Conservation (phyloP, 2,113 vertebrate genomes). For the Bostrychus sinensis region DNA sequence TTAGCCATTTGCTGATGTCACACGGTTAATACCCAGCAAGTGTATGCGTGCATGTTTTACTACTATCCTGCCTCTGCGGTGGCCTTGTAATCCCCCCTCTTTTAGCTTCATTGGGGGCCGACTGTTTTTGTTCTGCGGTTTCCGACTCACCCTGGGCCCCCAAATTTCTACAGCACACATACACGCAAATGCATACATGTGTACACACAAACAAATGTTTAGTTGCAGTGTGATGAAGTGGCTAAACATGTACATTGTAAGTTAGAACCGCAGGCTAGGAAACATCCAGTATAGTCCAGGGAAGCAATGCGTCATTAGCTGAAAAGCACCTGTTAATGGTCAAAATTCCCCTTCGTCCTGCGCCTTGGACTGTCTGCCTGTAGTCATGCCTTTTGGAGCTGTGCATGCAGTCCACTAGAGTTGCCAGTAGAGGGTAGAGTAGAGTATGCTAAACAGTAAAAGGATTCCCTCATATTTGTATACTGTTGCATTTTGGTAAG, state of each 20-base stretch:
- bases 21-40: slow-evolving; percentile 39
- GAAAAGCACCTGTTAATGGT: slow-evolving; percentile 63
- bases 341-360: slow-evolving; percentile 39
- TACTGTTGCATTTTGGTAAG: slow-evolving; percentile 65
- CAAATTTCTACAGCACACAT: slow-evolving; percentile 32
- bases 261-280: slow-evolving; percentile 55
- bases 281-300: slow-evolving; percentile 34
- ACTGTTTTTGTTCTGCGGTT: slow-evolving; percentile 69
- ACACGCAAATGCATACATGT: slow-evolving; percentile 16
- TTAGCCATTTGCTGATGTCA: slow-evolving; percentile 56
- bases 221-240: slow-evolving; percentile 59
- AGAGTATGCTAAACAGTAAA: slow-evolving; percentile 22
- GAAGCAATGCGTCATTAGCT: slow-evolving; percentile 48
- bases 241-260: slow-evolving; percentile 59
- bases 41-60: slow-evolving; percentile 49
- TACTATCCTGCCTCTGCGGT: slow-evolving; percentile 51
- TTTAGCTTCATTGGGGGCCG: slow-evolving; percentile 45
- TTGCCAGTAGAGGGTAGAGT: slow-evolving; percentile 67
- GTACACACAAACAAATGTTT: slow-evolving; percentile 32
- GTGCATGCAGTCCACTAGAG: slow-evolving; percentile 13
- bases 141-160: slow-evolving; percentile 50
- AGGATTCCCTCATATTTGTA: slow-evolving; percentile 19
- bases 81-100: slow-evolving; percentile 49
- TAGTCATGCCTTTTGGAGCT: background rate
- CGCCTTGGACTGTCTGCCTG: slow-evolving; percentile 13